Conservation (phyloP, 2,113 vertebrate species). For the Scolopax mira region DNA sequence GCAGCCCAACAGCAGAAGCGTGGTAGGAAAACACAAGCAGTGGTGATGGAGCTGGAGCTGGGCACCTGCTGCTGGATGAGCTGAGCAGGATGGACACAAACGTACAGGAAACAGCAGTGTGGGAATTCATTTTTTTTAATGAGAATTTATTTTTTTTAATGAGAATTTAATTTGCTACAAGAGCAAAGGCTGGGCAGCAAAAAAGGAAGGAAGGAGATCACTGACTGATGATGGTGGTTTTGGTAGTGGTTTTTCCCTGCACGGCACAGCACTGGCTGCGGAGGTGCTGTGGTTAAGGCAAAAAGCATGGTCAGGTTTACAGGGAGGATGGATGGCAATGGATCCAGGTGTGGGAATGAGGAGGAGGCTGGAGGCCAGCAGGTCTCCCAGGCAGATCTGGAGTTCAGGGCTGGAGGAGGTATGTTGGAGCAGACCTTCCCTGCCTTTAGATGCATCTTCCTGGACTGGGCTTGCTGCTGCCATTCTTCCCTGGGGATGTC, state of each 20-base stretch:
- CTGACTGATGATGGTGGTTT: background rate
- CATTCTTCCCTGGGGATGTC: background rate
- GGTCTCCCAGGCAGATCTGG: background rate
- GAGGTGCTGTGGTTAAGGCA: background rate
- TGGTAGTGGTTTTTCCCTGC: background rate
- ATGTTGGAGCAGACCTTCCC: background rate
- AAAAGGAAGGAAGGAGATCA: background rate
- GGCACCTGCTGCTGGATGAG: background rate
- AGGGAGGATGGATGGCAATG: background rate
- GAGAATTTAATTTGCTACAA: background rate
- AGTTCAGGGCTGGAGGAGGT: background rate
- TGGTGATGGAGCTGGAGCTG: background rate
- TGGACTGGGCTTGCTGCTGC: background rate
- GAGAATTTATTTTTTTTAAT: background rate
- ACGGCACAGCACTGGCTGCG: rapidly evolving
- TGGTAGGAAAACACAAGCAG: background rate
- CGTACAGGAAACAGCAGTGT: background rate
- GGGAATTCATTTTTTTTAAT: background rate
- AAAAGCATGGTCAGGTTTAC: background rate
- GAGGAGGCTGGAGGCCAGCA: background rate
- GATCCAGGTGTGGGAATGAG: background rate
- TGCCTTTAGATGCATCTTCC: background rate
- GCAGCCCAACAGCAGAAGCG: background rate
- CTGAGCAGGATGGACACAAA: background rate
- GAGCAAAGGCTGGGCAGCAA: background rate